Percentiles rank a stretch among this genome's conserved stretches.
Evolutionary conservation across 2,888 invertebrate species (phyloP).

Genomic region (Heteromurus nitidus): DNA sequence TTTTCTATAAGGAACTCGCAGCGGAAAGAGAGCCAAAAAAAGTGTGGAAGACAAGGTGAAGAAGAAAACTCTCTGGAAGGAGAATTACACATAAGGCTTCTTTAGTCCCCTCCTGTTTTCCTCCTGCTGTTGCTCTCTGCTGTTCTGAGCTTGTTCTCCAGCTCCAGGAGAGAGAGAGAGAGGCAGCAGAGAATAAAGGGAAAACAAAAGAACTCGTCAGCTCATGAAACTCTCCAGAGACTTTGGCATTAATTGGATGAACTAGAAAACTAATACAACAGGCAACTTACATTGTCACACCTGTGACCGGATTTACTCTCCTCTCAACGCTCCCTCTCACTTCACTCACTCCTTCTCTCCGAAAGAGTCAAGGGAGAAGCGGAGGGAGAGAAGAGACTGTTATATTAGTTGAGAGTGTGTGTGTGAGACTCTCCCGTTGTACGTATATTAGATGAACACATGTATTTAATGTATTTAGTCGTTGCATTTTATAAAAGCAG

Average conservation of each 20-base stretch:
- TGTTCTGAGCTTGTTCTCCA: conserved; percentile 22
- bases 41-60: conserved; percentile 18
- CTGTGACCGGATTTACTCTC: conserved; percentile 73
- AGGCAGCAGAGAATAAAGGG: conserved; percentile 38
- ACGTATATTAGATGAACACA: conserved; percentile 15
- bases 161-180: conserved; percentile 31
- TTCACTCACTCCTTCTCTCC: neutral
- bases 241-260: conserved; percentile 74
- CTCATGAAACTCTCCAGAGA: conserved; percentile 72
- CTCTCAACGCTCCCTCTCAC: conserved; percentile 42
- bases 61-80: conserved; percentile 39
- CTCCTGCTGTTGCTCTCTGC: conserved; percentile 50
- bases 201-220: conserved; percentile 70
- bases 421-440: neutral
- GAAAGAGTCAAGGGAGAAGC: neutral
- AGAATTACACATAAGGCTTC: conserved; percentile 40
- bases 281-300: conserved; percentile 73
- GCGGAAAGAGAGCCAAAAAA: conserved; percentile 47
- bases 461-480: conserved; percentile 36
- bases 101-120: conserved; percentile 37
- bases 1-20: too few species aligned
- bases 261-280: conserved; percentile 72
- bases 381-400: neutral
- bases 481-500: conserved; percentile 40
- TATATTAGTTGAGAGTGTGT: too few species aligned